These are phyloP conservation scores for Elaphurus davidianus DNA, from an alignment of 2,113 vertebrate genomes.

Conservation along the genomic window DNA sequence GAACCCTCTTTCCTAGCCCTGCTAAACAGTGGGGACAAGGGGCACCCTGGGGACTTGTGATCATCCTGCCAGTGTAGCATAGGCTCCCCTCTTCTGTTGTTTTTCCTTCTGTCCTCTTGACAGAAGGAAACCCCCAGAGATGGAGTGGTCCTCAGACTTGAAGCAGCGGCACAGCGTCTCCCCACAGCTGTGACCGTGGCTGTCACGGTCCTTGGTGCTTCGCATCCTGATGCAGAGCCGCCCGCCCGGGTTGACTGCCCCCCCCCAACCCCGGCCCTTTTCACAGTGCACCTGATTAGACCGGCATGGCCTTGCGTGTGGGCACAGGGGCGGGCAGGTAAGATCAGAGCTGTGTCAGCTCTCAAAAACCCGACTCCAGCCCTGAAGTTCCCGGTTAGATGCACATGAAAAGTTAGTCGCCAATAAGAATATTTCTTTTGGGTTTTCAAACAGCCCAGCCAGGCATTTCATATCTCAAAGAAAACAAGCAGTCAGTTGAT, in stretches of 20 bases:
- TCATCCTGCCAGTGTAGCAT: neutral
- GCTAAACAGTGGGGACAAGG: neutral
- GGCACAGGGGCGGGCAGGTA: neutral
- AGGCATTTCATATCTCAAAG: neutral
- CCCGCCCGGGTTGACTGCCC: neutral
- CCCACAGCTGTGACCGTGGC: neutral
- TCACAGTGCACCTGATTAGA: neutral
- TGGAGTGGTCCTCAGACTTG: neutral
- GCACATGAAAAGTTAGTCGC: neutral
- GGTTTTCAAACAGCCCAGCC: neutral
- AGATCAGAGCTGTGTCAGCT: neutral
- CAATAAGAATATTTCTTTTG: neutral
- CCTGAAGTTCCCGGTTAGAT: neutral
- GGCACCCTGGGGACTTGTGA: too few species aligned
- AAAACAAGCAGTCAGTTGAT: neutral
- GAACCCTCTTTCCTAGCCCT: neutral
- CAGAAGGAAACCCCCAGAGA: neutral
- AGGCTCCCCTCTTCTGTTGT: too few species aligned
- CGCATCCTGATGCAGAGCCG: neutral
- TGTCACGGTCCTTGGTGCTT: neutral
- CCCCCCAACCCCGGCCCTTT: too few species aligned
- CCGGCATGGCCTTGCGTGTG: neutral
- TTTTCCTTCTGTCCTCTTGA: neutral
- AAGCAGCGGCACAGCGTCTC: neutral
- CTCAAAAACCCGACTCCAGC: neutral